phyloP scores from a whole-genome alignment of 2,888 invertebrate species.

The Mermis nigrescens region DNA sequence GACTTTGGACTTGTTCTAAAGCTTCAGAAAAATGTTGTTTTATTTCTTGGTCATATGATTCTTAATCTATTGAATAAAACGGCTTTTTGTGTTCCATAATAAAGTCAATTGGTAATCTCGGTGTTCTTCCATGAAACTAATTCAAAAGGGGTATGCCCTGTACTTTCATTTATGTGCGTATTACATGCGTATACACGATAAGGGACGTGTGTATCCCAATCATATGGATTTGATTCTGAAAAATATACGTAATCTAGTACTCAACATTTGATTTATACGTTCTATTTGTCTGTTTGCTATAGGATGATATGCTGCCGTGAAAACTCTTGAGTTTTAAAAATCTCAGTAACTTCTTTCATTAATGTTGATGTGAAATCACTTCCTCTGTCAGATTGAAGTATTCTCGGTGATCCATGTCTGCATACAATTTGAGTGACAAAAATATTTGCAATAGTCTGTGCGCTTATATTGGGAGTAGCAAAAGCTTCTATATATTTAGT shows the following conservation, averaged over 20 bases:
- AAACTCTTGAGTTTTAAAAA: background rate
- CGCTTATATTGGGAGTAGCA: slow-evolving; percentile 25
- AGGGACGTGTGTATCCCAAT: slow-evolving; percentile 23
- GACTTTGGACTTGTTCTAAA: background rate
- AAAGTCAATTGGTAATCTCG: slow-evolving; percentile 15
- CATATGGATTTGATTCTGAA: slow-evolving; percentile 16
- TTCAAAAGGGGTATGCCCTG: slow-evolving; percentile 16
- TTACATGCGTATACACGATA: slow-evolving; percentile 20
- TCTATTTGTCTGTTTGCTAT: slow-evolving; percentile 15
- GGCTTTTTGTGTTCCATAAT: background rate
- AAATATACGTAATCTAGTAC: slow-evolving; percentile 18
- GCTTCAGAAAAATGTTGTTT: background rate
- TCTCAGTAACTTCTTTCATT: background rate
- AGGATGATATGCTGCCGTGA: slow-evolving; percentile 14
- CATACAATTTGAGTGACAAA: background rate
- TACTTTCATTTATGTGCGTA: slow-evolving; percentile 15
- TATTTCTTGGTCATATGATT: background rate
- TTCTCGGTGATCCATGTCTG: background rate
- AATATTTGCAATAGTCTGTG: slow-evolving; percentile 24
- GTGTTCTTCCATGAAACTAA: slow-evolving; percentile 14
- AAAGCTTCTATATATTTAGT: slow-evolving; percentile 19
- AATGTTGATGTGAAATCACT: background rate
- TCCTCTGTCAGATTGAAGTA: background rate
- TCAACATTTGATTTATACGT: slow-evolving; percentile 16
- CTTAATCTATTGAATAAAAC: background rate